Evolutionary conservation across 2,888 invertebrate genomes (phyloP), one percentile per base, ranked within the genome.

Genomic region (Drosophila kokeensis): DNA sequence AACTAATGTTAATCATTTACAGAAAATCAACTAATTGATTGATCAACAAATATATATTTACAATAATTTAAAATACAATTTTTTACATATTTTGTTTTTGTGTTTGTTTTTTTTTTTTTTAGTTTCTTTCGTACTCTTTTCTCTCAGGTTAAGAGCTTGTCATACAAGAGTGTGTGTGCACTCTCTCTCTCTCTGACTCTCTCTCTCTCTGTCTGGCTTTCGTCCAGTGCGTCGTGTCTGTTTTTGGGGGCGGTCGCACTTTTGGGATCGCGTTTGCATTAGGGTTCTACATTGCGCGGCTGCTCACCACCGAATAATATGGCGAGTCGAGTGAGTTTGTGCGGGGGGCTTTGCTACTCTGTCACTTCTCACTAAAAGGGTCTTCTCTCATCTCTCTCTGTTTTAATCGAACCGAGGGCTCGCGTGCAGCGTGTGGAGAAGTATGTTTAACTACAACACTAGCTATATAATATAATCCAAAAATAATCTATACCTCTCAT

Each of bases 361-460:
- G 24, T 58, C 52, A 54, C 61, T 68, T 66, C 64, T 48, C 72
- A 76, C 24, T 63, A 67, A 73, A 74, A 63, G 67, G 68, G 68
- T 72, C 71, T 72, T 70, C 70, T 79, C 68, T 68, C 79, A 73
- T 69, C 76, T 81, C 68, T 76, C 68, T 80, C 72, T 83, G 18
- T 83, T 58, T 82, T 66, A 71, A 83, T 73, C 73, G 67, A 82
- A 81, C 69, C 78, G 89, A 87, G 87, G 90, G 87, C 87, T 87
- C 89, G 90, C 79, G 89, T 81, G 87, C 90, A 89, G 84, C 87
- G 84, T 87, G 76, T 75, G 89, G 90, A 90, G 89, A 90, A 87
- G 87, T 87, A 87, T 87, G 87, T 87, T 87, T 63, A 79, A 85
- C 45, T 45, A 82, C 77, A 77, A 88, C 80, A 90, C 77, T 87